Base-by-base conservation (phyloP, 2,113 vertebrate genomes). In the Anoplopoma fimbria region DNA sequence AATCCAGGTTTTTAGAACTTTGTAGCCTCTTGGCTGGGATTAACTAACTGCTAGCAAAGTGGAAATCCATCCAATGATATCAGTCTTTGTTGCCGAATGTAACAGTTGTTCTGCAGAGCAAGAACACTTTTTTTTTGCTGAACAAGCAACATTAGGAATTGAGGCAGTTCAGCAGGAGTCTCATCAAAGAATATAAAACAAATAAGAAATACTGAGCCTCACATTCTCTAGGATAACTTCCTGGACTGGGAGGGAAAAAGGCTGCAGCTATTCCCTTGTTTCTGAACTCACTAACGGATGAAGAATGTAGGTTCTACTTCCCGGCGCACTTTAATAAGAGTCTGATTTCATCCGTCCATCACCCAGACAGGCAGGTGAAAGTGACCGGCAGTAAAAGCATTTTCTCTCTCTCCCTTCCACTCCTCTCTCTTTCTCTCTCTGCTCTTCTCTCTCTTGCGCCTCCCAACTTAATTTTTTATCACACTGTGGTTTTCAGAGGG, bases 281-380 rank as follows among this genome's bases (percentile, higher is more conserved):
- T 73, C 51, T 75, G 29, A 47, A 38, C 73, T 71, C 77, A 23
- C 72, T 51, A 57, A 61, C 36, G 57, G 73, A 77, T 68, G 64
- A 83, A 63, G 65, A 81, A 79, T 38, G 72, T 40, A 60, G 75
- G 29, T 62, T 88, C 61, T 76, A 14, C 63, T 76, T 82, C 84
- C 79, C 73, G 76, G 49, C 53, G 72, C 73, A 58, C 68, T 85
- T 81, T 75, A 77, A 83, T 31, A 49, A 83, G 60, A 83, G 75
- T 86, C 78, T 75, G 85, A 84, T 84, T 89, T 93, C 85, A 83
- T 79, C 79, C 57, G 76, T 90, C 89, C 84, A 75, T 90, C 88
- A 89, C 51, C 40, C 25, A 87, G 89, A 88, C 61, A 78, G 88
- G 89, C 88, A 87, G 87, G 80, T 87, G 82, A 89, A 91, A 91